Percentiles rank a stretch among this genome's conserved stretches.
Evolutionary conservation across 2,888 invertebrate genomes (phyloP).

Genomic region (Listrodromus nycthemerus): DNA sequence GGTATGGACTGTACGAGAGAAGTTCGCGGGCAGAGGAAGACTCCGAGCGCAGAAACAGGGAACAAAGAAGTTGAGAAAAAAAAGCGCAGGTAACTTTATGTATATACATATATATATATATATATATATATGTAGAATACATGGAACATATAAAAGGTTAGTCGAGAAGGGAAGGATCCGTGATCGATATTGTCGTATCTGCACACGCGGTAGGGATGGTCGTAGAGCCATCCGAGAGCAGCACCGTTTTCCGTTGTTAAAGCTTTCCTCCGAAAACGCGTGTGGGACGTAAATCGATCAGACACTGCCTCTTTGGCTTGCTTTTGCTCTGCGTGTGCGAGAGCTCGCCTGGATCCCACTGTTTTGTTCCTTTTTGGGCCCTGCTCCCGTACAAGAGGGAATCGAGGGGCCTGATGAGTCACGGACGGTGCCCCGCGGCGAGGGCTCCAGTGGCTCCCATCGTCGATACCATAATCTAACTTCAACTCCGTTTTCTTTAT

Average conservation of each 20-base stretch:
- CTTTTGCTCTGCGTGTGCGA: slow-evolving; percentile 50
- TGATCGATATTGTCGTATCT: slow-evolving; percentile 69
- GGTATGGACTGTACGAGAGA: slow-evolving; percentile 33
- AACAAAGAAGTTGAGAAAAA: slow-evolving; percentile 30
- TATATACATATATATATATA: background rate
- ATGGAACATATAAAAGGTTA: background rate
- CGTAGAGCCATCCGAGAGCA: slow-evolving; percentile 65
- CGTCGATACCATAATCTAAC: slow-evolving; percentile 34
- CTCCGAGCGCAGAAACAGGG: slow-evolving; percentile 32
- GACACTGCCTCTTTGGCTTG: slow-evolving; percentile 77
- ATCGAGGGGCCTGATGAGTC: slow-evolving; percentile 84
- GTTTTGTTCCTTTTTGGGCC: slow-evolving; percentile 77
- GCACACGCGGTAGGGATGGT: slow-evolving; percentile 27
- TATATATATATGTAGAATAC: slow-evolving; percentile 19
- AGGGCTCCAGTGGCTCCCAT: slow-evolving; percentile 81
- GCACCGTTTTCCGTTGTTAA: slow-evolving; percentile 78
- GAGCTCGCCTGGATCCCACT: slow-evolving; percentile 48
- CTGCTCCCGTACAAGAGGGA: slow-evolving; percentile 82
- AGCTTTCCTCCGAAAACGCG: slow-evolving; percentile 78
- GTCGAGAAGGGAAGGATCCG: slow-evolving; percentile 57
- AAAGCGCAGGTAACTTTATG: slow-evolving; percentile 9
- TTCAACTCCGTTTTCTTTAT: slow-evolving; percentile 5
- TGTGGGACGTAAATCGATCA: slow-evolving; percentile 83
- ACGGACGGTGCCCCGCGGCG: slow-evolving; percentile 83
- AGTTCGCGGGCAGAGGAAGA: slow-evolving; percentile 52